Conservation (phyloP, 2,113 vertebrate species). For the Pterocles orientalis region DNA sequence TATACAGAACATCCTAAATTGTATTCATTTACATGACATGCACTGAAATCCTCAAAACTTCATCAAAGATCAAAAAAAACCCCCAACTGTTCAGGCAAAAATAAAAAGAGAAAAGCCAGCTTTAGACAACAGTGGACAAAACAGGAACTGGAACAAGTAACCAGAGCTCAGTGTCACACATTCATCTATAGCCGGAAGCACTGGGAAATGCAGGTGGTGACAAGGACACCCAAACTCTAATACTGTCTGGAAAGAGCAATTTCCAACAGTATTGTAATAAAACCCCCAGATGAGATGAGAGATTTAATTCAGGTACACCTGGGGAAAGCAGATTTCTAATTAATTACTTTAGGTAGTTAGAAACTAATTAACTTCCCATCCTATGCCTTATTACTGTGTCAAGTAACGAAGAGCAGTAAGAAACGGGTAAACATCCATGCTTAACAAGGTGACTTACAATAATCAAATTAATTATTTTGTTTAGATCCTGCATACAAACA, state of each 20-base stretch:
- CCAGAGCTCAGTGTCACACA: not conserved
- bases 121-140: not conserved
- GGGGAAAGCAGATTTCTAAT: not conserved
- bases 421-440: not conserved
- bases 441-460: not conserved
- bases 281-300: not conserved
- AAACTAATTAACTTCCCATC: not conserved
- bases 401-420: not conserved
- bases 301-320: not conserved
- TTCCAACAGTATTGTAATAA: not conserved
- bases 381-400: not conserved
- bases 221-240: not conserved
- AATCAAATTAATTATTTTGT: not conserved
- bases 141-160: not conserved
- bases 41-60: not conserved
- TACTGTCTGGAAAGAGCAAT: not conserved
- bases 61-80: not conserved
- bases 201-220: not conserved
- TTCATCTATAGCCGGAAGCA: not conserved
- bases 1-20: not conserved
- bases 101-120: not conserved
- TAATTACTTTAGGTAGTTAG: not conserved
- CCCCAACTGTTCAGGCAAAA: not conserved
- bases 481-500: not conserved
- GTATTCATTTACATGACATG: not conserved